Percentiles rank a stretch among this genome's conserved stretches.
phyloP scores from a whole-genome alignment of 2,888 invertebrate species.

The Anthoptus insignis region DNA sequence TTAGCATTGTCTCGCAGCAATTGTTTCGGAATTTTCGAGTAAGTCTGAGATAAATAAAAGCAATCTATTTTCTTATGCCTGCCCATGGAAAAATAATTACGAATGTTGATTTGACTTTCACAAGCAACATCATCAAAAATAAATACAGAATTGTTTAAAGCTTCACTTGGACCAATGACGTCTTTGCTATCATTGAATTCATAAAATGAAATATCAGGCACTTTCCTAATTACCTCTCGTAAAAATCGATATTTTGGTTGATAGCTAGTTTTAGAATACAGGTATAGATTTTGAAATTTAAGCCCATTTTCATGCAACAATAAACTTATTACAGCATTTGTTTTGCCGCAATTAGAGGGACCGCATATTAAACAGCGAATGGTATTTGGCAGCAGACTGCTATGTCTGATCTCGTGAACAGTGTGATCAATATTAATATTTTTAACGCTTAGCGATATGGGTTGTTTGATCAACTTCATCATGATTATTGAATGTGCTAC shows the following conservation, averaged over 20 bases:
- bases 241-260: neutral
- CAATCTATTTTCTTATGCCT: slow-evolving; percentile 39
- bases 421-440: no score
- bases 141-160: slow-evolving; percentile 40
- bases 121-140: slow-evolving; percentile 11
- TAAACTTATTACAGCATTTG: no score
- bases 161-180: neutral
- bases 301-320: no score
- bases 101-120: slow-evolving; percentile 37
- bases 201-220: neutral
- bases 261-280: neutral
- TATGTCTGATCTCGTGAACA: no score
- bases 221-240: neutral
- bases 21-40: slow-evolving; percentile 52
- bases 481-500: no score
- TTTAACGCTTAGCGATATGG: no score
- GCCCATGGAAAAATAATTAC: slow-evolving; percentile 38
- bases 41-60: neutral
- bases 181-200: neutral
- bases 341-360: no score
- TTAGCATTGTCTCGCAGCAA: slow-evolving; percentile 51
- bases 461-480: no score
- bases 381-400: no score
- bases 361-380: no score
- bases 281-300: no score